These are phyloP conservation scores for Neuroscelio doddi DNA, from an alignment of 2,888 invertebrate genomes.

Conservation along the genomic window DNA sequence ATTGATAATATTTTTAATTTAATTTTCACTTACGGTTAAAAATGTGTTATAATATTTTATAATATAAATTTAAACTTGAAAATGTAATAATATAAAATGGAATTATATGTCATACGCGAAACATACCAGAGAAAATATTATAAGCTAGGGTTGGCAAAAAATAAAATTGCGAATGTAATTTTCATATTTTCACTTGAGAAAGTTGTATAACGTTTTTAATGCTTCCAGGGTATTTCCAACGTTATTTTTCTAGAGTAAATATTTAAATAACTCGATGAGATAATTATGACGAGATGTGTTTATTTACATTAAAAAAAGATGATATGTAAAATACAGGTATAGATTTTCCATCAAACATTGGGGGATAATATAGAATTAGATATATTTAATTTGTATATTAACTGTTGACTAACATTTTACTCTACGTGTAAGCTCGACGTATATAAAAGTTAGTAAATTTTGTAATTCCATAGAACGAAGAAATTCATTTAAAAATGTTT, in stretches of 20 bases:
- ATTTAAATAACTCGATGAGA: constrained; percentile 55
- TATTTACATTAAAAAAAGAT: background rate
- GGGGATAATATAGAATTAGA: no score
- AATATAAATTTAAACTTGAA: background rate
- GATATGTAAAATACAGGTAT: no score
- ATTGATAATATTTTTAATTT: no score
- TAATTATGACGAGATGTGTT: constrained; percentile 60
- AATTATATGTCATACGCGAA: constrained; percentile 17
- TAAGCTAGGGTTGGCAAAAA: constrained; percentile 45
- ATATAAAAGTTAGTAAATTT: no score
- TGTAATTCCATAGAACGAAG: no score
- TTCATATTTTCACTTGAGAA: constrained; percentile 67
- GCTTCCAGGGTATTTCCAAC: constrained; percentile 52
- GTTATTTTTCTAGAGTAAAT: constrained; percentile 69
- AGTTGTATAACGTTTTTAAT: constrained; percentile 56
- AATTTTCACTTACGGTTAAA: no score
- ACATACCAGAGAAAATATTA: constrained; percentile 11
- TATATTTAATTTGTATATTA: no score
- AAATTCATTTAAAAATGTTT: no score
- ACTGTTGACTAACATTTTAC: no score
- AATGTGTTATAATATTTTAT: no score
- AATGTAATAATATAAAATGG: constrained; percentile 20
- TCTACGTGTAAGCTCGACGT: background rate
- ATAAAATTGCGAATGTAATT: constrained; percentile 57
- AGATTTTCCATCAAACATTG: no score